A percentile compares a stretch with the other conserved stretches of the same genome.
phyloP scores from a whole-genome alignment of 2,113 vertebrate species.

The Paraplagusia blochii region DNA sequence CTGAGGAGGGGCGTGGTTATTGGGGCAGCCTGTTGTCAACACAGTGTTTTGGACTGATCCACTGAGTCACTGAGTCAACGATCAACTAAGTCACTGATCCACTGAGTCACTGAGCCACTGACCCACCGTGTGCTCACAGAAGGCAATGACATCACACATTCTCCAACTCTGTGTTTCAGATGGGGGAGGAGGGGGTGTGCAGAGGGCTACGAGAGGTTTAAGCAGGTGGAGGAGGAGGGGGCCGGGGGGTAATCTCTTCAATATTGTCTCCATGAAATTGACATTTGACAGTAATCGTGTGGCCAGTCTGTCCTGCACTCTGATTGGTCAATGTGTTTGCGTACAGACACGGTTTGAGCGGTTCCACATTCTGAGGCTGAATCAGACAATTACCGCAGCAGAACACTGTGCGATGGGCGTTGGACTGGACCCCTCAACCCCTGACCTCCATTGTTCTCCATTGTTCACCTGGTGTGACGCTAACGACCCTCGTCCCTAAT shows the following conservation, averaged over 20 bases:
- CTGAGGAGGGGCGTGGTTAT: constrained; percentile 45
- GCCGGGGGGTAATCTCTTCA: constrained; percentile 80
- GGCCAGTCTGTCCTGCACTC: constrained; percentile 70
- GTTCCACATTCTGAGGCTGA: constrained; percentile 57
- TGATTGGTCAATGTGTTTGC: constrained; percentile 79
- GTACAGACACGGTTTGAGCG: constrained; percentile 59
- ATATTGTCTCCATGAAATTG: constrained; percentile 88
- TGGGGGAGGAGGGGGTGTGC: too few species aligned
- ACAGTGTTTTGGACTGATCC: constrained; percentile 55
- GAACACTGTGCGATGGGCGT: constrained; percentile 13
- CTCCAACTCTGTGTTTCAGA: too few species aligned
- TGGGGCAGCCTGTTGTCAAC: constrained; percentile 55
- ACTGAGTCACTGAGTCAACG: background rate
- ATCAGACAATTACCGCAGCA: constrained; percentile 32
- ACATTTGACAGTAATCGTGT: constrained; percentile 92
- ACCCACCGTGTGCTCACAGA: too few species aligned
- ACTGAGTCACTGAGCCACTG: too few species aligned
- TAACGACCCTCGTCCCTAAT: too few species aligned
- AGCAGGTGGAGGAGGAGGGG: constrained; percentile 5
- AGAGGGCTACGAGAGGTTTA: too few species aligned
- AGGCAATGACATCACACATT: too few species aligned
- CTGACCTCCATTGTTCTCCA: too few species aligned
- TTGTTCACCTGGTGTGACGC: too few species aligned
- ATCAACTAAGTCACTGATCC: too few species aligned
- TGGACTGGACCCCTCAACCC: too few species aligned